Percentiles rank a stretch among this genome's conserved stretches.
Conservation (phyloP, 2,888 invertebrate species). For the Amphimallon solstitiale region DNA sequence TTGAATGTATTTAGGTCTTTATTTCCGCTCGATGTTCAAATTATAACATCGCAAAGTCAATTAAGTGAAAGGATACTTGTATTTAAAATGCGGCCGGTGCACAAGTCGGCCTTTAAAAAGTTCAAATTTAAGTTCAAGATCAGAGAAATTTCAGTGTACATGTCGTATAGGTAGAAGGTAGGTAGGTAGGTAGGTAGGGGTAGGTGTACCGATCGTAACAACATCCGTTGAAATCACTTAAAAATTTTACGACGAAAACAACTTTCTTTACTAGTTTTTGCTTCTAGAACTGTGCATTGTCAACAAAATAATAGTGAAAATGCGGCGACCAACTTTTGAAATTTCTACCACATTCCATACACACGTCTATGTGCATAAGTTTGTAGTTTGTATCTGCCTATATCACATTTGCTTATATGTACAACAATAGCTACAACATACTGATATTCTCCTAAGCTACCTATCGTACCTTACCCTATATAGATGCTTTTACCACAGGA, state of each 20-base stretch:
- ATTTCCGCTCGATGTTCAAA: too few relatives aligned
- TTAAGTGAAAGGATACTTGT: slow-evolving; percentile 32
- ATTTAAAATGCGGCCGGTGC: slow-evolving; percentile 29
- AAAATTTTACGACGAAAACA: slow-evolving; percentile 10
- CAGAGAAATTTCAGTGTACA: slow-evolving; percentile 41
- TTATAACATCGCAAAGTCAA: slow-evolving; percentile 3
- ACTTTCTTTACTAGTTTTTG: slow-evolving; percentile 30
- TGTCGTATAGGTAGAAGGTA: too few relatives aligned
- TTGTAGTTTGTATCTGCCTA: too few relatives aligned
- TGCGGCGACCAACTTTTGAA: not conserved
- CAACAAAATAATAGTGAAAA: slow-evolving; percentile 7
- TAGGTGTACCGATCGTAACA: not conserved
- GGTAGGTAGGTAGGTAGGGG: too few relatives aligned
- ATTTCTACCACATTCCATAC: not conserved
- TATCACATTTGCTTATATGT: too few relatives aligned
- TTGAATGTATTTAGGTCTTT: too few relatives aligned
- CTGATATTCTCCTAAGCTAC: too few relatives aligned
- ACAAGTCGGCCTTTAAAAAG: slow-evolving; percentile 32
- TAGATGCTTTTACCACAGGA: not conserved
- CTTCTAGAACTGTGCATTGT: not conserved
- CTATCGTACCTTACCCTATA: too few relatives aligned
- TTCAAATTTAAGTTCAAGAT: slow-evolving; percentile 38
- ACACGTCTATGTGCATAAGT: not conserved
- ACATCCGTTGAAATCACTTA: slow-evolving; percentile 19
- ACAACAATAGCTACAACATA: too few relatives aligned